Evolutionary conservation across 30 jellyfish, hydroid and myxozoan genomes (phyloP).

Genomic region (Rhopilema esculentum): DNA sequence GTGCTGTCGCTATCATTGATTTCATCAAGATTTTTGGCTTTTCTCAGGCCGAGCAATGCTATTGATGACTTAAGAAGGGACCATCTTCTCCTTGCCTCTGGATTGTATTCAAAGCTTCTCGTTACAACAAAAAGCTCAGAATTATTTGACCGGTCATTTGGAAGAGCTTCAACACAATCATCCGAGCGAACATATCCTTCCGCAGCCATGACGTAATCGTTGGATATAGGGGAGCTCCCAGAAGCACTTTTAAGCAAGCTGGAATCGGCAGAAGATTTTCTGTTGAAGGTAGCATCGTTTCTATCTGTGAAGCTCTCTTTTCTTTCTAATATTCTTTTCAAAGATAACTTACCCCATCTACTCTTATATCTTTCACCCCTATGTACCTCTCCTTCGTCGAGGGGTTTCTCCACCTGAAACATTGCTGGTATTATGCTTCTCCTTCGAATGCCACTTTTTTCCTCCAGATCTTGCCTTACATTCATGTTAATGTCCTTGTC

Average conservation of each 20-base stretch:
- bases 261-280: too few relatives aligned
- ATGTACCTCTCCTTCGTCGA: background rate
- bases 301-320: background rate
- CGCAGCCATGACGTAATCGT: background rate
- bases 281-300: background rate
- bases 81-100: conserved; percentile 9
- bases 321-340: background rate
- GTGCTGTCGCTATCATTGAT: background rate
- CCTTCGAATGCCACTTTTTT: background rate
- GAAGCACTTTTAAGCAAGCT: too few relatives aligned
- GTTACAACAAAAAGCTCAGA: background rate
- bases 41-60: background rate
- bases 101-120: conserved; percentile 19
- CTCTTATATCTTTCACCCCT: background rate
- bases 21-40: background rate
- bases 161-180: conserved; percentile 27
- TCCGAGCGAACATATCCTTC: background rate
- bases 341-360: background rate
- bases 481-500: too few relatives aligned
- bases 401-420: background rate
- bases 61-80: conserved; percentile 1
- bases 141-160: conserved; percentile 7
- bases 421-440: background rate
- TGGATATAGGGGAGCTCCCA: too few relatives aligned
- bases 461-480: background rate